Evolutionary conservation across 2,797 vertebrate species (phyloP).

Genomic region (Gallinago solitaria): DNA sequence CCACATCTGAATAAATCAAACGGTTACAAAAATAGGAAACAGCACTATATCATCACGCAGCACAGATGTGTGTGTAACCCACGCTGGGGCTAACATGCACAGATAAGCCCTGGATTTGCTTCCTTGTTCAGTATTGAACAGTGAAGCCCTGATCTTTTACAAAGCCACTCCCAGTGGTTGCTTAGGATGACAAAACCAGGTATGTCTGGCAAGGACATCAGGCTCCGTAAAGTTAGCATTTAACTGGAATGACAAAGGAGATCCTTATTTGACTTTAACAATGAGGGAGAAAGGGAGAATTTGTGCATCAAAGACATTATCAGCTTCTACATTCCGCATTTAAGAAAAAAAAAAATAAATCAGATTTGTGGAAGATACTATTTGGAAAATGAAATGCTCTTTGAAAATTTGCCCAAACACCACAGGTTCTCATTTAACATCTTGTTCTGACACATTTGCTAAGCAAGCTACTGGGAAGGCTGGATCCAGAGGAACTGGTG

Average conservation of each 20-base stretch:
- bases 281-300: not conserved
- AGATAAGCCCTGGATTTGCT: not conserved
- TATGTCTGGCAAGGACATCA: not conserved
- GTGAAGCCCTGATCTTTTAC: not conserved
- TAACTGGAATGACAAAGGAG: not conserved
- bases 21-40: not conserved
- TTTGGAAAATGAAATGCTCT: not conserved
- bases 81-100: not conserved
- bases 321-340: not conserved
- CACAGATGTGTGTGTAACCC: not conserved
- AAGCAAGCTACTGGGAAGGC: not conserved
- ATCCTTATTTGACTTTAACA: not conserved
- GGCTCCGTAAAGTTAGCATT: not conserved
- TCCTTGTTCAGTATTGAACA: not conserved
- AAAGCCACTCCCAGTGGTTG: not conserved
- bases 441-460: not conserved
- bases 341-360: not conserved
- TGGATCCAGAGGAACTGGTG: not conserved
- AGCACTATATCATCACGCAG: not conserved
- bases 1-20: not conserved
- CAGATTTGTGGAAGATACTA: not conserved
- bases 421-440: not conserved
- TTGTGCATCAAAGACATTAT: not conserved
- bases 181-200: not conserved
- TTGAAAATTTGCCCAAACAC: not conserved